phyloP scores from a whole-genome alignment of 1,140 invertebrate genomes.

The Amyelois transitella region DNA sequence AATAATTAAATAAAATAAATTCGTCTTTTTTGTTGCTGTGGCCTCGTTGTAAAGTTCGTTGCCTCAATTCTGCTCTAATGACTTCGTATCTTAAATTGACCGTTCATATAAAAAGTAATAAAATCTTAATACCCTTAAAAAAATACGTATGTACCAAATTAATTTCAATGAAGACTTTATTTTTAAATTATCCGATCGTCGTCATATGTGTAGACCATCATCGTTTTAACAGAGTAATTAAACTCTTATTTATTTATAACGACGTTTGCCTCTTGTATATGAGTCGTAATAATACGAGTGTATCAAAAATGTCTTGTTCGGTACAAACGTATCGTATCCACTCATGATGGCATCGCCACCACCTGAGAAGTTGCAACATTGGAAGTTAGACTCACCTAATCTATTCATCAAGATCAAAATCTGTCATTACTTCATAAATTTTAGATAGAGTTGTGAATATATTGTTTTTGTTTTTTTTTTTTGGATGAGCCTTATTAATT shows the following conservation, averaged over 20 bases:
- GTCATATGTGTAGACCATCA: neutral
- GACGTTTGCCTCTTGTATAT: neutral
- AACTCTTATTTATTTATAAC: conserved; percentile 1
- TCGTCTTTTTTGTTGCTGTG: conserved; percentile 12
- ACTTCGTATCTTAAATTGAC: conserved; percentile 7
- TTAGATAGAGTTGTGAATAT: too few species aligned
- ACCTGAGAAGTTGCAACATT: too few species aligned
- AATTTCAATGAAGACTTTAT: neutral
- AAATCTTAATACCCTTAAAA: neutral
- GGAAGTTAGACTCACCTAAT: too few species aligned
- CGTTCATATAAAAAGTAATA: neutral
- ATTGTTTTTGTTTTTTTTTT: too few species aligned
- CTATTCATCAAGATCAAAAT: too few species aligned
- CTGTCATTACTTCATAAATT: too few species aligned
- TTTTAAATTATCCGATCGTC: neutral
- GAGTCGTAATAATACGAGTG: too few species aligned
- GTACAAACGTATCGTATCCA: neutral
- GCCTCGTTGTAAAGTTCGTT: conserved; percentile 25
- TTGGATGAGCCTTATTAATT: too few species aligned
- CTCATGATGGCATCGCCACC: neutral
- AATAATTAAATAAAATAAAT: neutral
- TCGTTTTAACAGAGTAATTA: neutral
- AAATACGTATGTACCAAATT: neutral
- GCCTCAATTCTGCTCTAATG: conserved; percentile 19
- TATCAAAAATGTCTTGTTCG: neutral